These are phyloP conservation scores for Hoplias malabaricus DNA, from an alignment of 2,113 vertebrate species.

Conservation along the genomic window DNA sequence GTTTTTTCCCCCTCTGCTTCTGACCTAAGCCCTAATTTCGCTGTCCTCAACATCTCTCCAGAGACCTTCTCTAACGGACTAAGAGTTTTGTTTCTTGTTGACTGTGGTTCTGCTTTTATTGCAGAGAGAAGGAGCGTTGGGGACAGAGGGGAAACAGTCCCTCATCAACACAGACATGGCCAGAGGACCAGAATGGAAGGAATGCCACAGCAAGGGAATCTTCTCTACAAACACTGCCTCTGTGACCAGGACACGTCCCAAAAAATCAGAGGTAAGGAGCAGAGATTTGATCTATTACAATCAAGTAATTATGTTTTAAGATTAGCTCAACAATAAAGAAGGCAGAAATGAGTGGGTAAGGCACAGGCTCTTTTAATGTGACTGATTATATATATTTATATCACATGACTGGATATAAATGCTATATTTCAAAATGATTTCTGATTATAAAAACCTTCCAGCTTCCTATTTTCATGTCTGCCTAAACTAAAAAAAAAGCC, in stretches of 20 bases:
- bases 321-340: too few relatives aligned
- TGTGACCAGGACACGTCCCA: constrained; percentile 66
- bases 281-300: neutral
- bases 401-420: too few relatives aligned
- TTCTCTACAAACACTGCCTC: constrained; percentile 47
- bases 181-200: constrained; percentile 58
- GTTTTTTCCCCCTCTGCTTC: constrained; percentile 49
- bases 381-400: too few relatives aligned
- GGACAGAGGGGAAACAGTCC: constrained; percentile 57
- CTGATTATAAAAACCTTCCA: too few relatives aligned
- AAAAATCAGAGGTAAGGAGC: constrained; percentile 73
- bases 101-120: constrained; percentile 69
- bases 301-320: too few relatives aligned
- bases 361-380: too few relatives aligned
- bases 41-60: constrained; percentile 56
- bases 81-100: constrained; percentile 26
- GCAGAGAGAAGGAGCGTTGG: constrained; percentile 68
- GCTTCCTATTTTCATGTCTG: too few relatives aligned
- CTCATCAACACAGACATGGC: constrained; percentile 52
- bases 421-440: too few relatives aligned
- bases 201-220: constrained; percentile 60
- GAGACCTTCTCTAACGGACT: constrained; percentile 55
- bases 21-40: constrained; percentile 65
- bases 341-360: too few relatives aligned
- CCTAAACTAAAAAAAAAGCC: too few relatives aligned